Evolutionary conservation across 2,888 invertebrate genomes (phyloP).

Genomic region (Corbicula japonica): DNA sequence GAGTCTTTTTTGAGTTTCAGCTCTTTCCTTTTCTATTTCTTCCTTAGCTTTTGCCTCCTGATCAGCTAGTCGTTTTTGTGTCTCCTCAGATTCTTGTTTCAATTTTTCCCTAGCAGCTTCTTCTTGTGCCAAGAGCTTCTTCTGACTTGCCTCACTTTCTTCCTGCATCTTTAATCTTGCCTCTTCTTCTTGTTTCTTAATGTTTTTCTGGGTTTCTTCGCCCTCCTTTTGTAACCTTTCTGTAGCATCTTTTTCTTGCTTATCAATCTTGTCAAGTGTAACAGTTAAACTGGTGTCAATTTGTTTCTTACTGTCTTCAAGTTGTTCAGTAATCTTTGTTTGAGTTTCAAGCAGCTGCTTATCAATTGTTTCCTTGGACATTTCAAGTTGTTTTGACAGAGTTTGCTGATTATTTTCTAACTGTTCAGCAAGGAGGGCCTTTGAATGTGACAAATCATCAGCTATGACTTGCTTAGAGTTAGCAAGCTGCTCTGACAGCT

Average conservation of each 20-base stretch:
- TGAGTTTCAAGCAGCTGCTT: constrained; percentile 52
- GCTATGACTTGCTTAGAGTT: constrained; percentile 44
- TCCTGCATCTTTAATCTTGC: constrained; percentile 51
- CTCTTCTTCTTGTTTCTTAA: constrained; percentile 53
- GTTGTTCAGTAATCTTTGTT: constrained; percentile 58
- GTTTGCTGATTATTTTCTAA: constrained; percentile 54
- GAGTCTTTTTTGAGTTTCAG: constrained; percentile 53
- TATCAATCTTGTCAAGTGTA: constrained; percentile 54
- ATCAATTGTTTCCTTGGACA: constrained; percentile 55
- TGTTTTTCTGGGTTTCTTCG: constrained; percentile 57
- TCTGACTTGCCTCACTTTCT: constrained; percentile 63
- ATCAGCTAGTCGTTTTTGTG: constrained; percentile 55
- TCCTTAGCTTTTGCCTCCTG: constrained; percentile 57
- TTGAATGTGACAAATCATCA: constrained; percentile 52
- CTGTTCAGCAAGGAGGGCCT: constrained; percentile 48
- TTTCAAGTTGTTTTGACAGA: constrained; percentile 48
- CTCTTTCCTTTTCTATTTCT: constrained; percentile 49
- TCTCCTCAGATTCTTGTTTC: constrained; percentile 55
- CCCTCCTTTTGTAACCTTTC: constrained; percentile 55
- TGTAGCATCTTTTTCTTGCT: constrained; percentile 52
- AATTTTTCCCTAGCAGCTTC: constrained; percentile 56
- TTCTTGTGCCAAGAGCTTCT: constrained; percentile 51
- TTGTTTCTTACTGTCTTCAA: constrained; percentile 58
- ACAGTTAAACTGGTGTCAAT: constrained; percentile 54
- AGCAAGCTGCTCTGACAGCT: constrained; percentile 42